A percentile compares a stretch with the other conserved stretches of the same genome.
These are phyloP conservation scores for Chymomyza caudatula DNA, from an alignment of 2,888 invertebrate species.

Conservation along the genomic window DNA sequence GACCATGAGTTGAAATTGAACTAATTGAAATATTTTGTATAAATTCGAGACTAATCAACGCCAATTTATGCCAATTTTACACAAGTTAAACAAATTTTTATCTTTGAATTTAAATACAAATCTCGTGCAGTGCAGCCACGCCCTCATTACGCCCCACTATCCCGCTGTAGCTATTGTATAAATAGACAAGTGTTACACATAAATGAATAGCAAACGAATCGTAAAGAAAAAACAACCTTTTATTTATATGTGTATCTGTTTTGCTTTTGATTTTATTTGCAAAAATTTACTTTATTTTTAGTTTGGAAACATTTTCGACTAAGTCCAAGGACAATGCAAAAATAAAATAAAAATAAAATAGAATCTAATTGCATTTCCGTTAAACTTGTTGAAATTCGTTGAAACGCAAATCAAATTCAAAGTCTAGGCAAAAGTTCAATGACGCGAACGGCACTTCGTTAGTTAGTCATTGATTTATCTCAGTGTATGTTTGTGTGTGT, in stretches of 20 bases:
- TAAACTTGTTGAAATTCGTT: conserved; percentile 25
- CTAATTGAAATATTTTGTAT: background rate
- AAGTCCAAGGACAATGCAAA: conserved; percentile 67
- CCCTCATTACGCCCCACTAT: background rate
- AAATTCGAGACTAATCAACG: background rate
- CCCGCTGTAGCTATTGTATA: background rate
- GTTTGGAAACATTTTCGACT: conserved; percentile 61
- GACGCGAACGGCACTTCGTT: conserved; percentile 43
- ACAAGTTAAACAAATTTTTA: background rate
- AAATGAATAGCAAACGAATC: conserved; percentile 26
- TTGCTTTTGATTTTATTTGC: conserved; percentile 38
- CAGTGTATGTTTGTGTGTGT: background rate
- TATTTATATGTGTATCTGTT: conserved; percentile 9
- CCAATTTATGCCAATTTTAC: background rate
- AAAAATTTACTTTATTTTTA: conserved; percentile 67
- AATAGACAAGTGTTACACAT: conserved; percentile 9
- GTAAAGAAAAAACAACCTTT: background rate
- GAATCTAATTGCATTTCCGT: conserved; percentile 55
- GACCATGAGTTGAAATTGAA: background rate
- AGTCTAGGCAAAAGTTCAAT: conserved; percentile 68
- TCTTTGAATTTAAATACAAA: background rate
- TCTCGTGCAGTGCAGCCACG: conserved; percentile 15
- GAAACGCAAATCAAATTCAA: conserved; percentile 47
- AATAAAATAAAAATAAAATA: conserved; percentile 34
- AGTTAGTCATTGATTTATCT: conserved; percentile 59